Evolutionary conservation across 1,140 invertebrate species (phyloP), one percentile per base, ranked within the genome.

Genomic region (Diprion similis): DNA sequence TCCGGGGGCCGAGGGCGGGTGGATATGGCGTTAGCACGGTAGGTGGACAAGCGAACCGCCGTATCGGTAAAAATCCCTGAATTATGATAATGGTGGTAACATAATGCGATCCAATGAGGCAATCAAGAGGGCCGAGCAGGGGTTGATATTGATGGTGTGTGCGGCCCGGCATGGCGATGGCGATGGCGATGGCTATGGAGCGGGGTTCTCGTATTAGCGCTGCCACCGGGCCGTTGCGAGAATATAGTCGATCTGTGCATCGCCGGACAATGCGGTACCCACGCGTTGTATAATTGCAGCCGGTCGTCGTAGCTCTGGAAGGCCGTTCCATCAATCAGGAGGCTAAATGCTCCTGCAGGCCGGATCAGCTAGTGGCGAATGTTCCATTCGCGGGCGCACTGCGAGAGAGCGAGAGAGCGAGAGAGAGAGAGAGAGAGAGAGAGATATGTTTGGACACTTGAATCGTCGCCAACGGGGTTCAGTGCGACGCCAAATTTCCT

Each of bases 21-120:
- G 51, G 13, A 68, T 68, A 18, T 68, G 18, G 18, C 59, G 19
- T 45, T 68, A 13, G 37, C 69, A 37, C 24, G 66, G 13, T 45
- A 15, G 37, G 37, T 45, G 66, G 37, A 68, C 37, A 45, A 68
- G 18, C 66, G 66, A 19, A 18, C 18, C 15, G 19, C 37, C 37
- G 66, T 68, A 19, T 19, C 17, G 37, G 37, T 19, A 88, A 87
- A 87, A 88, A 86, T 84, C 74, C 78, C 74, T 86, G 83, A 87
- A 88, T 88, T 87, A 88, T 88, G 86, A 88, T 87, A 88, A 87
- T 86, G 84, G 82, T 79, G 78, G 73, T 74, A 80, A 85, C 84
- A 85, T 87, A 87, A 88, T 88, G 84, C 85, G 83, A 87, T 87
- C 84, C 83, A 87, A 87, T 86, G 84, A 87, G 85, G 85, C 85